Evolutionary conservation across 92 coral and sea anemone genomes (phyloP), one percentile per base, ranked within the genome.

Genomic region (Pocillopora grandis): DNA sequence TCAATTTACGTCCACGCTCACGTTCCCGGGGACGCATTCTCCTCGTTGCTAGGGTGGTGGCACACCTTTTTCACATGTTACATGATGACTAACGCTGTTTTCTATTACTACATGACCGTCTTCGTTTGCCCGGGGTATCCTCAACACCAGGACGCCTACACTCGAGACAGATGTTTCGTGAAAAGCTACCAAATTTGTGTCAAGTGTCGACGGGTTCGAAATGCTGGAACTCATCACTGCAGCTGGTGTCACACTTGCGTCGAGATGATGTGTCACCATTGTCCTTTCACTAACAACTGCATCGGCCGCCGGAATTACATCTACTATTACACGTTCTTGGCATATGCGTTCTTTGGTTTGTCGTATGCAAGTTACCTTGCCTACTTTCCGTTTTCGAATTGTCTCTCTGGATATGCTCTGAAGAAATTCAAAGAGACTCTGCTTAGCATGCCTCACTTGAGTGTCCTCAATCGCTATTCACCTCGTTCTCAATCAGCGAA

Each of bases 281-380:
- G 99, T 49, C 99, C 99, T 17, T 97, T 97, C 89, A 97, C 99
- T 6, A 97, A 97, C 88, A 97, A 97, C 93, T 97, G 99, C 86
- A 91, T 94, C 61, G 99, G 99, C 4, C 92, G 93, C 66, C 90
- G 92, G 58, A 97, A 97, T 88, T 97, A 97, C 76, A 79, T 92
- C 0, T 95, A 97, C 85, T 97, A 95, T 61, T 94, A 90, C 85
- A 89, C 93, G 10, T 94, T 95, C 87, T 80, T 97, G 75, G 81
- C 84, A 31, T 94, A 92, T 87, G 93, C 95, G 16, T 91, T 92
- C 77, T 81, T 94, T 66, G 98, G 98, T 9, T 86, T 97, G 85
- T 31, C 84, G 63, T 97, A 95, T 66, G 94, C 99, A 0, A 75
- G 90, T 1, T 97, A 94, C 60, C 82, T 97, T 23, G 90, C 97